These are phyloP conservation scores for Oscheius myriophilus DNA, from an alignment of 2,888 invertebrate genomes.

Conservation along the genomic window DNA sequence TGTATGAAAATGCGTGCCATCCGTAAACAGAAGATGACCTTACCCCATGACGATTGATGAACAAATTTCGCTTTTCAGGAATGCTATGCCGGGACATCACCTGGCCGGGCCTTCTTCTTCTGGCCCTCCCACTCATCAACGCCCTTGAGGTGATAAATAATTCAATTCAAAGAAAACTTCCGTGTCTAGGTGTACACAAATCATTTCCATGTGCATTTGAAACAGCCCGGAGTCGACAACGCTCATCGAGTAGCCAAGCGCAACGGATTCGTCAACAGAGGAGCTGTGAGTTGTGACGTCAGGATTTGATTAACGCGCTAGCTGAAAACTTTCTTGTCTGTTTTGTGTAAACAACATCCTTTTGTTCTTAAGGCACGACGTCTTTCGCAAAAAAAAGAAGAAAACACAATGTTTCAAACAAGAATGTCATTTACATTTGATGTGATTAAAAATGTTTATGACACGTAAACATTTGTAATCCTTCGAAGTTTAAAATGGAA, in stretches of 20 bases:
- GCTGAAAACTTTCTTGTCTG: too few relatives aligned
- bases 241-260: slow-evolving; percentile 85
- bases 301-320: slow-evolving; percentile 73
- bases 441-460: too few relatives aligned
- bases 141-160: slow-evolving; percentile 23
- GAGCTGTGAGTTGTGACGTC: slow-evolving; percentile 79
- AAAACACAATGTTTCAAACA: too few relatives aligned
- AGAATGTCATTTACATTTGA: too few relatives aligned
- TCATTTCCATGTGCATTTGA: slow-evolving; percentile 85
- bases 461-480: too few relatives aligned
- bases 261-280: slow-evolving; percentile 92
- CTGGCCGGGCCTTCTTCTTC: slow-evolving; percentile 33
- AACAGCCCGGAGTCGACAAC: slow-evolving; percentile 73
- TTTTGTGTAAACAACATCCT: too few relatives aligned
- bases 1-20: too few relatives aligned
- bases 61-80: slow-evolving; percentile 21
- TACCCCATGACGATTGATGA: not conserved
- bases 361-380: too few relatives aligned
- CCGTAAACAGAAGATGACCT: too few relatives aligned
- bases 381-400: too few relatives aligned
- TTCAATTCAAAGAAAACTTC: not conserved
- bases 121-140: slow-evolving; percentile 22
- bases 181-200: slow-evolving; percentile 85
- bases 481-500: too few relatives aligned
- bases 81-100: slow-evolving; percentile 31